Conservation (phyloP, 1,140 invertebrate genomes). For the Drusus annulatus region DNA sequence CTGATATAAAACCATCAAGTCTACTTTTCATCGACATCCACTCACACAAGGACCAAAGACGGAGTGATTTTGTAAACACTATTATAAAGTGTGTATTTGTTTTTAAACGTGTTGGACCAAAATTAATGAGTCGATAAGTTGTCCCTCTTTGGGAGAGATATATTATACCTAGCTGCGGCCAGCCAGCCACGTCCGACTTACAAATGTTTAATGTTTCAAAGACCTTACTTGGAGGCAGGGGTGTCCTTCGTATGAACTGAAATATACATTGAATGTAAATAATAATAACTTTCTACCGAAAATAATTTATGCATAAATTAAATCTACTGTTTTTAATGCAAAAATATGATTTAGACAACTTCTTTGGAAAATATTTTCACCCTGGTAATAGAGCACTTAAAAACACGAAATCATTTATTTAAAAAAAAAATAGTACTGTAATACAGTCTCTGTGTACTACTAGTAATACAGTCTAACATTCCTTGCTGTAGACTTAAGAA, state of each 20-base stretch:
- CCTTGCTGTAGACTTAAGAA: no score
- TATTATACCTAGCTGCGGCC: conserved; percentile 36
- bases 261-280: neutral
- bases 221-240: conserved; percentile 18
- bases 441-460: no score
- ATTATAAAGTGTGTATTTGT: conserved; percentile 58
- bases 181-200: conserved; percentile 42
- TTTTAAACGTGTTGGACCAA: conserved; percentile 55
- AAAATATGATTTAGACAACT: no score
- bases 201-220: conserved; percentile 40
- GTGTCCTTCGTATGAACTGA: neutral
- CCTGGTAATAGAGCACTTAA: no score
- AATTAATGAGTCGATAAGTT: conserved; percentile 58
- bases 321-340: no score
- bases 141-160: conserved; percentile 46
- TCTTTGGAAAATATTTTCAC: no score
- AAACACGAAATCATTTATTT: no score
- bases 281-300: no score
- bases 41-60: conserved; percentile 12
- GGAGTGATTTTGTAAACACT: conserved; percentile 58
- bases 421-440: no score
- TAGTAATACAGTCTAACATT: no score
- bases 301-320: no score
- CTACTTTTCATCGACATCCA: conserved; percentile 2
- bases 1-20: conserved; percentile 5